phyloP scores from a whole-genome alignment of 1,140 invertebrate species.

The Aricia agestis region DNA sequence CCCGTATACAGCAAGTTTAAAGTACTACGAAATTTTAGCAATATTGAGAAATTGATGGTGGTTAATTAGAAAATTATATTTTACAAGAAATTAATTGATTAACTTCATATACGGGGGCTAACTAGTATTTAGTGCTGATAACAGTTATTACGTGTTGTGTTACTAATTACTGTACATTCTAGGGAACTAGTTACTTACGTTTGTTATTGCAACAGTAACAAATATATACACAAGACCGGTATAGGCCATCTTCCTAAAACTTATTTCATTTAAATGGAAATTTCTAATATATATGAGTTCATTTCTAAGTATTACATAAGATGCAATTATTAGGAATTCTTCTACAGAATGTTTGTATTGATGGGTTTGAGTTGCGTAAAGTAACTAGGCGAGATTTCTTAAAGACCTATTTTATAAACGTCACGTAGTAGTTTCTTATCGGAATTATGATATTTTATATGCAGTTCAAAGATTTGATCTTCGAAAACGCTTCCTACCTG shows the following conservation, averaged over 20 bases:
- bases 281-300: constrained; percentile 4
- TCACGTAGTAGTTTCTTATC: constrained; percentile 2
- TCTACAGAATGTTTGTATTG: background rate
- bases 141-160: too few relatives aligned
- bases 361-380: constrained; percentile 8
- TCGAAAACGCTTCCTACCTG: too few relatives aligned
- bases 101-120: too few relatives aligned
- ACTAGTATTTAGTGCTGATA: too few relatives aligned
- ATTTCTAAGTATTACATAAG: background rate
- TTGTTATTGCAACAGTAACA: constrained; percentile 2
- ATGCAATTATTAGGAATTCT: background rate
- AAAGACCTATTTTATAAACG: background rate
- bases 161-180: background rate
- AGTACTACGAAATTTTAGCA: too few relatives aligned
- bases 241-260: constrained; percentile 1
- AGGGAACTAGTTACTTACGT: background rate
- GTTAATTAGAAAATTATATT: too few relatives aligned
- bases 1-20: too few relatives aligned
- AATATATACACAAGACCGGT: constrained; percentile 6
- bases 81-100: too few relatives aligned
- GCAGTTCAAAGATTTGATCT: background rate
- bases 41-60: too few relatives aligned
- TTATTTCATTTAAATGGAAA: background rate
- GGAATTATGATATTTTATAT: background rate
- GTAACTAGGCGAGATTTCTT: background rate